These are phyloP conservation scores for Hermaeophaga mercurialis DNA, from an alignment of 2,888 invertebrate species.

Conservation along the genomic window DNA sequence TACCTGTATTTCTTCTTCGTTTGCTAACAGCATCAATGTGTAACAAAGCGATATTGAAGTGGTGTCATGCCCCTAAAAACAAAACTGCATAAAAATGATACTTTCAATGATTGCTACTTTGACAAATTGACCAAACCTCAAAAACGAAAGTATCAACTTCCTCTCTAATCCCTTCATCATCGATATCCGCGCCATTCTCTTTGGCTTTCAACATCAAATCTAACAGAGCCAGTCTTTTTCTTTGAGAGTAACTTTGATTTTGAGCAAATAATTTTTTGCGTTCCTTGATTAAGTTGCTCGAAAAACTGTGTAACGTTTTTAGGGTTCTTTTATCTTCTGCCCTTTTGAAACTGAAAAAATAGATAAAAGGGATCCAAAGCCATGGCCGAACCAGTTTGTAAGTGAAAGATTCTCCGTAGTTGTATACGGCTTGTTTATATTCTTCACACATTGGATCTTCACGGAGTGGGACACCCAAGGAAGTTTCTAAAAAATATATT, in stretches of 20 bases:
- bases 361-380: constrained; percentile 2
- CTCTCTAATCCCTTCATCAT: constrained; percentile 62
- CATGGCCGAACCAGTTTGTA: constrained; percentile 7
- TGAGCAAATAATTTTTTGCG: constrained; percentile 12
- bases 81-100: not conserved
- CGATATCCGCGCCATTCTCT: constrained; percentile 57
- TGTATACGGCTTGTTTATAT: constrained; percentile 11
- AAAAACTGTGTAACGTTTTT: constrained; percentile 32
- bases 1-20: constrained; percentile 59
- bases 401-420: constrained; percentile 1
- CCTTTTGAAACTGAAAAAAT: not conserved
- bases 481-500: constrained; percentile 13
- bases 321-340: constrained; percentile 6
- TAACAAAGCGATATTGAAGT: constrained; percentile 57
- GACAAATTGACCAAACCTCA: constrained; percentile 49
- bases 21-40: constrained; percentile 42
- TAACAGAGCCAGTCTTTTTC: constrained; percentile 60
- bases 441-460: not conserved
- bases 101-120: too few species aligned
- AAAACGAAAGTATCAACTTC: constrained; percentile 70
- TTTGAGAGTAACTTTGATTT: constrained; percentile 15
- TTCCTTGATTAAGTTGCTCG: constrained; percentile 29
- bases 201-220: constrained; percentile 62
- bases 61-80: constrained; percentile 67
- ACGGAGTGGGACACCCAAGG: constrained; percentile 4